A percentile compares a stretch with the other conserved stretches of the same genome.
These are phyloP conservation scores for Linepithema humile DNA, from an alignment of 1,140 invertebrate genomes.

Conservation along the genomic window DNA sequence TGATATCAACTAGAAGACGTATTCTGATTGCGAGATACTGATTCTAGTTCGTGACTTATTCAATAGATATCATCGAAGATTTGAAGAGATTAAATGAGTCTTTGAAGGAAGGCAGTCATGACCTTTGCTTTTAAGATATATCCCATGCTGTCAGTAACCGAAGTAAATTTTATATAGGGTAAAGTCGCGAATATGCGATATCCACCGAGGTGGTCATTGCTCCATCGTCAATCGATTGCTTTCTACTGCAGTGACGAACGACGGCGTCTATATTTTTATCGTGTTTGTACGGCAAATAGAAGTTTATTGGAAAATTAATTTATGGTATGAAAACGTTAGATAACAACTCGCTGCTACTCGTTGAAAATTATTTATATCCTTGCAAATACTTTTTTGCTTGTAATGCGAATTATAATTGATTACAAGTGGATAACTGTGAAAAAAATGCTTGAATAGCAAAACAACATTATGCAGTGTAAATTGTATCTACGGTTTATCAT, in stretches of 20 bases:
- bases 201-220: slow-evolving; percentile 52
- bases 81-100: not conserved
- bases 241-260: slow-evolving; percentile 11
- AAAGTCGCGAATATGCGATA: slow-evolving; percentile 10
- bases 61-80: not conserved
- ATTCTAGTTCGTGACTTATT: not conserved
- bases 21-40: not conserved
- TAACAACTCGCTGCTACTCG: not conserved
- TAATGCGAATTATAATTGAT: not conserved
- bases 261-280: slow-evolving; percentile 42
- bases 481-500: too few species aligned
- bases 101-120: slow-evolving; percentile 13
- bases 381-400: not conserved
- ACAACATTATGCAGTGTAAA: too few species aligned
- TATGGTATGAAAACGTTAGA: slow-evolving; percentile 24
- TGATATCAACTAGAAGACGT: not conserved
- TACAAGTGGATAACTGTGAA: not conserved
- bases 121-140: slow-evolving; percentile 11
- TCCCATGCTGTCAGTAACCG: not conserved
- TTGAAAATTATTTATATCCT: slow-evolving; percentile 22
- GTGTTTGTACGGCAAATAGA: slow-evolving; percentile 43
- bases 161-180: not conserved
- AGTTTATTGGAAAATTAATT: slow-evolving; percentile 55
- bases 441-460: not conserved
- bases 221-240: slow-evolving; percentile 44